Evolutionary conservation across 2,113 vertebrate genomes (phyloP).

Genomic region (Nyctibius bracteatus): DNA sequence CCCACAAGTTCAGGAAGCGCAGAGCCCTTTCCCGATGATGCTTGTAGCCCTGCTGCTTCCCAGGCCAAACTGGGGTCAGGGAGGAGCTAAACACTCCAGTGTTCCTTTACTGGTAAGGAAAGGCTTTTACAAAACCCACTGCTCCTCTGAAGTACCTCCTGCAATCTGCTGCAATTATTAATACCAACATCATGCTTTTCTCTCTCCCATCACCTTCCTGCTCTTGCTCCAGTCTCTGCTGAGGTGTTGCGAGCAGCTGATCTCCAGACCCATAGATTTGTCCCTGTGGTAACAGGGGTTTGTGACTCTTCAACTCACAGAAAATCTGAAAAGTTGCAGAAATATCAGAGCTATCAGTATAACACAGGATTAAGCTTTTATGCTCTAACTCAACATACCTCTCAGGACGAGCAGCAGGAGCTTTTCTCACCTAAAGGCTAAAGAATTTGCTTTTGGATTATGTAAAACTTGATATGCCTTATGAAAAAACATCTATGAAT

Average conservation of each 20-base stretch:
- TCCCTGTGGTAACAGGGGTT: too few relatives aligned
- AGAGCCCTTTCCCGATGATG: not conserved
- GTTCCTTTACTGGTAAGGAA: not conserved
- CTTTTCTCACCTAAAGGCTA: not conserved
- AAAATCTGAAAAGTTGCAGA: not conserved
- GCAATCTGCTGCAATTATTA: too few relatives aligned
- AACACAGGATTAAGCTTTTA: not conserved
- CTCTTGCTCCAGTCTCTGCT: fast-evolving
- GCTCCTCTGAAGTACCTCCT: not conserved
- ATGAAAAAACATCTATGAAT: not conserved
- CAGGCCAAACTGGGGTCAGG: fast-evolving
- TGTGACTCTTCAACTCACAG: not conserved
- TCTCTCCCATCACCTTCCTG: not conserved
- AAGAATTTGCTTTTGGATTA: not conserved
- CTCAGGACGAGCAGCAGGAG: not conserved
- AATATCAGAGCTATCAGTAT: not conserved
- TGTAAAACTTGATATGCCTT: not conserved
- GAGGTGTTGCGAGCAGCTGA: fast-evolving
- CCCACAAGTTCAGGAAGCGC: not conserved
- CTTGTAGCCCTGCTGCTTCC: not conserved
- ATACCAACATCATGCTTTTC: not conserved
- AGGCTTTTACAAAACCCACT: not conserved
- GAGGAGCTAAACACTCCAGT: not conserved
- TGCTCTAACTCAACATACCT: not conserved
- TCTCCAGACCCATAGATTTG: fast-evolving